Evolutionary conservation across 2,113 vertebrate genomes (phyloP), one percentile per base, ranked within the genome.

Genomic region (Oreochromis aureus): DNA sequence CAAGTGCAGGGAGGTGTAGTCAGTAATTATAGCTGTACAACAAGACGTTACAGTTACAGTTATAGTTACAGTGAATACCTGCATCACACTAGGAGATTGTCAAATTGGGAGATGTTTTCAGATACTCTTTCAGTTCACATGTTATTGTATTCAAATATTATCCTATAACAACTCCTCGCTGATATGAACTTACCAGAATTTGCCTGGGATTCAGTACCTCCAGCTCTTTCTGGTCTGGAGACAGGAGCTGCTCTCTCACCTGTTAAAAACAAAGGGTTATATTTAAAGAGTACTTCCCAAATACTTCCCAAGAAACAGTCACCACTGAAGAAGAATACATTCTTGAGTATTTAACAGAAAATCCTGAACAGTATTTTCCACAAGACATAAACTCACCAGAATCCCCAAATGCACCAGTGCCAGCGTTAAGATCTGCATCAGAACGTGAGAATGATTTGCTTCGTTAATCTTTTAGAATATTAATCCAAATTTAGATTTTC

Each of bases 381-480:
- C 53, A 39, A 3, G 1, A 73, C 59, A 73, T 11, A 46, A 73
- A 93, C 87, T 90, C 54, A 92, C 86, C 92, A 73, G 19, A 92
- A 80, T 90, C 16, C 91, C 87, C 90, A 41, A 27, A 22, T 10
- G 19, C 36, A 48, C 11, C n/a, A 44, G 12, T 0, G 13, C 5
- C 51, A 22, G 44, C 15, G 5, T 84, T 41, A 10, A 41, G 78
- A 51, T 66, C 89, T 93, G 59, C 32, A 32, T 46, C 30, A 56
- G 30, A 56, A 6, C 3, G 3, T 27, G 24, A 13, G 51, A 53
- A 7, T 15, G 27, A 19, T 51, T 76, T 10, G 16, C 44, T 51
- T 51, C 0, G 6, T 46, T 51, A 76, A 76, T 51, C 44, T 76
- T 51, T 30, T 30, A 0, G 4, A 19, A 19, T 11, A 48, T 76